phyloP scores from a whole-genome alignment of 2,888 invertebrate genomes.

The Cepaea hortensis region DNA sequence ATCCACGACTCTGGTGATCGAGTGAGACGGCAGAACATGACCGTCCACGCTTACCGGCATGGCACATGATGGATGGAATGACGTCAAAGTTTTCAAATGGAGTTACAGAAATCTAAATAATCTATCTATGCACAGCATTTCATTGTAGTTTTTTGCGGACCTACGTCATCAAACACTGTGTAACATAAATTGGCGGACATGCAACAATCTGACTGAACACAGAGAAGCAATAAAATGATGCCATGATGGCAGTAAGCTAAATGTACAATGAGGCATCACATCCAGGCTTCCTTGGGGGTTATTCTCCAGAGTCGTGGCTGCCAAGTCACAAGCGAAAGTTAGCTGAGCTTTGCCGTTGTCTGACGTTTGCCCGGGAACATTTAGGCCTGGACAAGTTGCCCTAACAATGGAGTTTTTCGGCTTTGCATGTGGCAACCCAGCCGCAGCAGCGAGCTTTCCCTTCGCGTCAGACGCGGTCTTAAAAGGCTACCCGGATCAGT shows the following conservation, averaged over 20 bases:
- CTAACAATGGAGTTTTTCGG: slow-evolving; percentile 34
- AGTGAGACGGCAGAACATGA: too few species aligned
- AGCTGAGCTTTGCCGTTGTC: too few species aligned
- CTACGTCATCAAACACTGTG: slow-evolving; percentile 6
- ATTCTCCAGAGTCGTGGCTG: not conserved
- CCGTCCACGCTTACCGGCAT: too few species aligned
- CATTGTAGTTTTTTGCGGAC: not conserved
- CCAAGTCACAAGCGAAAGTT: not conserved
- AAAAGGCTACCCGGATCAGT: not conserved
- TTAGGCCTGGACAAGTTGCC: not conserved
- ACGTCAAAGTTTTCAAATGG: too few species aligned
- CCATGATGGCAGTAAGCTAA: not conserved
- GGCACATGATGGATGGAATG: too few species aligned
- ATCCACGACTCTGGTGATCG: too few species aligned
- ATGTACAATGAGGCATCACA: not conserved
- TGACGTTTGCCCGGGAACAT: not conserved
- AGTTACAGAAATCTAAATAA: too few species aligned
- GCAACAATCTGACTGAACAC: not conserved
- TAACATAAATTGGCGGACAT: slow-evolving; percentile 10
- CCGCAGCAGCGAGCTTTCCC: slow-evolving; percentile 14
- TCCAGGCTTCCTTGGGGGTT: not conserved
- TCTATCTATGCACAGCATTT: not conserved
- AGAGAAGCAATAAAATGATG: not conserved
- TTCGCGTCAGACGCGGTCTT: slow-evolving; percentile 25
- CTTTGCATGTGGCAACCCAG: slow-evolving; percentile 11